Evolutionary conservation across 2,113 vertebrate species (phyloP).

Genomic region (Eidolon helvum): DNA sequence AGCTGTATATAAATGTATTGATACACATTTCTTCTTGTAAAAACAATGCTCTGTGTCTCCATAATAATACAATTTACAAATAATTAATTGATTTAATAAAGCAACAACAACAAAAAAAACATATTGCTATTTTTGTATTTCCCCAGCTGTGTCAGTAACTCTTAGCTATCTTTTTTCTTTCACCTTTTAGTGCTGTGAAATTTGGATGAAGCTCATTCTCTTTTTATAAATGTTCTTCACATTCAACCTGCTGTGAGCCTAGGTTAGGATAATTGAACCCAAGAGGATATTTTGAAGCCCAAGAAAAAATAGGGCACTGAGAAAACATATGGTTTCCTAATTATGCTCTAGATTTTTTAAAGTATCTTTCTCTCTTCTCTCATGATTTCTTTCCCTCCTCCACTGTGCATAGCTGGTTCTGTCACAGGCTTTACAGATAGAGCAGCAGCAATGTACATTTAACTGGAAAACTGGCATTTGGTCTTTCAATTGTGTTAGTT

Average conservation of each 20-base stretch:
- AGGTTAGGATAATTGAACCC: slow-evolving; percentile 71
- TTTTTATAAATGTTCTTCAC: slow-evolving; percentile 57
- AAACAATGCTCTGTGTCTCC: background rate
- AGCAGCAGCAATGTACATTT: background rate
- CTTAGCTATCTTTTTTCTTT: background rate
- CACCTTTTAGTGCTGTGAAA: background rate
- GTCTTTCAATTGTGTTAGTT: background rate
- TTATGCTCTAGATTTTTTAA: slow-evolving; percentile 29
- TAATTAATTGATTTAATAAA: background rate
- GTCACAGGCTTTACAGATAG: no score
- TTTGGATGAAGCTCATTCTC: slow-evolving; percentile 11
- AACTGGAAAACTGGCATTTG: background rate
- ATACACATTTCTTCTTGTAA: background rate
- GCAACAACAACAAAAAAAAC: background rate
- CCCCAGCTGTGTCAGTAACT: background rate
- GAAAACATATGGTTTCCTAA: slow-evolving; percentile 64
- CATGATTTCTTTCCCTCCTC: background rate
- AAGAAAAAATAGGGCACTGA: slow-evolving; percentile 54
- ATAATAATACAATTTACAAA: background rate
- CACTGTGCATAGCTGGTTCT: background rate
- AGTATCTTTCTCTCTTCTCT: background rate
- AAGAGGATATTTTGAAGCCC: slow-evolving; percentile 64
- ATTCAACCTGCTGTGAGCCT: slow-evolving; percentile 45
- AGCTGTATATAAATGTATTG: background rate
- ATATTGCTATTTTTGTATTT: background rate